Conservation (phyloP, 2,113 vertebrate species). For the Mugil cephalus region DNA sequence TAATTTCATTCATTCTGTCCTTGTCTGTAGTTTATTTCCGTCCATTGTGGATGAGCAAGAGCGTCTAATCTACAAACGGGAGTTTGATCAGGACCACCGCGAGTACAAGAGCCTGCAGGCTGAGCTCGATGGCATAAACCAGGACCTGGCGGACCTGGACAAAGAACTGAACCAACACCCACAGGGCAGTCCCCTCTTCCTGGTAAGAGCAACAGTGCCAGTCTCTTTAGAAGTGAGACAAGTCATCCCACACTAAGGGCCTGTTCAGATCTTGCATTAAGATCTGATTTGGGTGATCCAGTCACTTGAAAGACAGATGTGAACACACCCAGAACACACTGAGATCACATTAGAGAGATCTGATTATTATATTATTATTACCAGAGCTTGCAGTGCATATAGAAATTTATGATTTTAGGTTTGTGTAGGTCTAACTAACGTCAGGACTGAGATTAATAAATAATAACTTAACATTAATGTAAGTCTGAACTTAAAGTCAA, state of each 20-base stretch:
- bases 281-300: too few relatives aligned
- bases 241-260: neutral
- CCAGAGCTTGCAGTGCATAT: too few relatives aligned
- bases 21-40: constrained; percentile 79
- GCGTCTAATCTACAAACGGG: constrained; percentile 83
- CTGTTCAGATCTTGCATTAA: too few relatives aligned
- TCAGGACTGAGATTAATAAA: too few relatives aligned
- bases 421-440: too few relatives aligned
- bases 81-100: constrained; percentile 86
- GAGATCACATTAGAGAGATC: too few relatives aligned
- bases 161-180: constrained; percentile 80
- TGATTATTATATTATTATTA: too few relatives aligned
- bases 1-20: neutral
- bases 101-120: constrained; percentile 87
- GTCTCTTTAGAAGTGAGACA: neutral
- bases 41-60: constrained; percentile 82
- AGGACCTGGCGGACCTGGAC: constrained; percentile 79
- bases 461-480: too few relatives aligned
- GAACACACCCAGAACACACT: too few relatives aligned
- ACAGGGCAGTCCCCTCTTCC: constrained; percentile 84
- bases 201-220: constrained; percentile 73
- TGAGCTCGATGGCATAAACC: constrained; percentile 86
- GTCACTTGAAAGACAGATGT: too few relatives aligned
- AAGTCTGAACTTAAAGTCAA: too few relatives aligned
- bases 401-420: too few relatives aligned